Evolutionary conservation across 2,113 vertebrate species (phyloP).

Genomic region (Callipepla squamata): DNA sequence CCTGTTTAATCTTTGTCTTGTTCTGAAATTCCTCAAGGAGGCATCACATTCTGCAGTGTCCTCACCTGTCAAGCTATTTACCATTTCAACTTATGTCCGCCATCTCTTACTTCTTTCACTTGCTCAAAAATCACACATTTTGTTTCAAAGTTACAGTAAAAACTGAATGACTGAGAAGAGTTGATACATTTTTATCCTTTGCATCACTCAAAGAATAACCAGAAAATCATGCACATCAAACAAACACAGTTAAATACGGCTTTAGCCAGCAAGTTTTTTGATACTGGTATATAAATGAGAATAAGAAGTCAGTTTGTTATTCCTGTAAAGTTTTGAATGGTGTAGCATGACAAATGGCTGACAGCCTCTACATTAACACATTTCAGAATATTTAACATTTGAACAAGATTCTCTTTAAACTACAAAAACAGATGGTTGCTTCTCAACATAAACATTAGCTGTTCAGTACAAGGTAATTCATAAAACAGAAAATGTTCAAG

Average conservation of each 20-base stretch:
- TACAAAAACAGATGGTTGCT: slow-evolving; percentile 57
- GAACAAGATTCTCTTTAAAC: slow-evolving; percentile 37
- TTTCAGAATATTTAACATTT: slow-evolving; percentile 40
- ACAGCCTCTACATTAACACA: slow-evolving; percentile 29
- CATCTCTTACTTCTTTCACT: not conserved
- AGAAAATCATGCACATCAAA: not conserved
- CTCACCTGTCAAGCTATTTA: slow-evolving; percentile 4
- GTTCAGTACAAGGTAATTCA: slow-evolving; percentile 62
- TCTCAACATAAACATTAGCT: slow-evolving; percentile 55
- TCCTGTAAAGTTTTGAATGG: slow-evolving; percentile 4
- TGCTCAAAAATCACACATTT: not conserved
- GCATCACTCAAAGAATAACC: not conserved
- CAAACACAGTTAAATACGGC: not conserved
- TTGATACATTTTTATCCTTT: not conserved
- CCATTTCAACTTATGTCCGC: not conserved
- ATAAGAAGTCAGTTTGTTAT: not conserved
- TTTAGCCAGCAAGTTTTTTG: not conserved
- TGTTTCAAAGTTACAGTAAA: not conserved
- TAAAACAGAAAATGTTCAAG: slow-evolving; percentile 42
- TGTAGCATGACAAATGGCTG: slow-evolving; percentile 8
- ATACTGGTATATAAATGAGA: not conserved
- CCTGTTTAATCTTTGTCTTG: slow-evolving; percentile 38
- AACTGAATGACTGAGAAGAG: not conserved
- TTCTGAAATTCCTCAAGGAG: slow-evolving; percentile 51
- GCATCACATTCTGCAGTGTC: not conserved